phyloP scores from a whole-genome alignment of 2,797 vertebrate species.

The Cygnus olor region DNA sequence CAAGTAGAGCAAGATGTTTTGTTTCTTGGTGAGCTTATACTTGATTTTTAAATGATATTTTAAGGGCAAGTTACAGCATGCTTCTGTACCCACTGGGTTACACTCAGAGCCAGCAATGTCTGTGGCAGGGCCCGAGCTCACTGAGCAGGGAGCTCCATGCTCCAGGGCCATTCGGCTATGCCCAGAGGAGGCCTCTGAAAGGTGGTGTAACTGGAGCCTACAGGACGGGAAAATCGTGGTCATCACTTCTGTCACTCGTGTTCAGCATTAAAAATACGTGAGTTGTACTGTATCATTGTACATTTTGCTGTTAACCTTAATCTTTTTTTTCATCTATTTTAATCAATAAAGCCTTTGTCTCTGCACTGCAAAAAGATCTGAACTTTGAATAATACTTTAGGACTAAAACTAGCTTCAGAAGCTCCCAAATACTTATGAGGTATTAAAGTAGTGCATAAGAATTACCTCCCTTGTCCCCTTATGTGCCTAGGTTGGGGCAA shows the following conservation, averaged over 20 bases:
- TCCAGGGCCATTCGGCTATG: background rate
- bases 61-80: background rate
- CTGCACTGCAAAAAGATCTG: background rate
- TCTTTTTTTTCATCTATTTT: background rate
- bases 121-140: rapidly evolving
- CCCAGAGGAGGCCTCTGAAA: background rate
- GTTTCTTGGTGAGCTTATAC: background rate
- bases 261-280: background rate
- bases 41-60: background rate
- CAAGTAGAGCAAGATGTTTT: background rate
- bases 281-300: background rate
- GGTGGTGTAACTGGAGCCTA: background rate
- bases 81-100: rapidly evolving
- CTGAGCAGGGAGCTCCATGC: background rate
- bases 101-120: background rate
- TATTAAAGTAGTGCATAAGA: rapidly evolving
- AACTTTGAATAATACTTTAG: background rate
- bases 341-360: background rate
- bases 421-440: background rate
- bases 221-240: background rate
- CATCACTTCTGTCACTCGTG: background rate
- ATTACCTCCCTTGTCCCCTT: too few relatives aligned
- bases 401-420: background rate
- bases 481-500: too few relatives aligned
- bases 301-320: background rate